These are phyloP conservation scores for Calliopum simillimum DNA, from an alignment of 2,888 invertebrate genomes.

Conservation along the genomic window DNA sequence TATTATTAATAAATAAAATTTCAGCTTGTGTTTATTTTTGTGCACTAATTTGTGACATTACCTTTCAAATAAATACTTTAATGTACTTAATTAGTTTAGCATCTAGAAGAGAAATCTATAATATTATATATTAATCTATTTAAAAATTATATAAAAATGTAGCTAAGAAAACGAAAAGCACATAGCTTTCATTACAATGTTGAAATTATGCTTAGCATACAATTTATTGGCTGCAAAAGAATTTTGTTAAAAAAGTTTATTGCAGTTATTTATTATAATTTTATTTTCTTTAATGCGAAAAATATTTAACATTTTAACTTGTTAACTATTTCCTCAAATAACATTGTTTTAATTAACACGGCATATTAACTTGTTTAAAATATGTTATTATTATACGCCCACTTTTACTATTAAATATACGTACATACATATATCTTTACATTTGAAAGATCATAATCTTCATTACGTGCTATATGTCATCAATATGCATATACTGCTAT, in stretches of 20 bases:
- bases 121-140: no score
- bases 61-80: neutral
- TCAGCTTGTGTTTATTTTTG: conserved; percentile 1
- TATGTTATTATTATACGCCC: neutral
- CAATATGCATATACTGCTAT: neutral
- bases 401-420: neutral
- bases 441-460: neutral
- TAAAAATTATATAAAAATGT: no score
- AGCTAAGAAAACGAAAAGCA: no score
- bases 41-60: conserved; percentile 5
- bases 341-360: neutral
- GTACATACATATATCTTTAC: conserved; percentile 15
- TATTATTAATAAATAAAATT: no score
- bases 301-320: neutral
- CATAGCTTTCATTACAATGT: no score
- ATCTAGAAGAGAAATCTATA: neutral
- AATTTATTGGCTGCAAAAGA: neutral
- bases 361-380: no score
- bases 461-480: neutral
- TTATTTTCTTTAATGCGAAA: neutral
- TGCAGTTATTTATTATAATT: neutral
- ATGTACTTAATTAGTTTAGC: conserved; percentile 15
- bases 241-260: neutral
- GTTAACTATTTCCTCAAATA: neutral
- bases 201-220: no score